phyloP scores from a whole-genome alignment of 2,113 vertebrate genomes.

The Glaucidium brasilianum region DNA sequence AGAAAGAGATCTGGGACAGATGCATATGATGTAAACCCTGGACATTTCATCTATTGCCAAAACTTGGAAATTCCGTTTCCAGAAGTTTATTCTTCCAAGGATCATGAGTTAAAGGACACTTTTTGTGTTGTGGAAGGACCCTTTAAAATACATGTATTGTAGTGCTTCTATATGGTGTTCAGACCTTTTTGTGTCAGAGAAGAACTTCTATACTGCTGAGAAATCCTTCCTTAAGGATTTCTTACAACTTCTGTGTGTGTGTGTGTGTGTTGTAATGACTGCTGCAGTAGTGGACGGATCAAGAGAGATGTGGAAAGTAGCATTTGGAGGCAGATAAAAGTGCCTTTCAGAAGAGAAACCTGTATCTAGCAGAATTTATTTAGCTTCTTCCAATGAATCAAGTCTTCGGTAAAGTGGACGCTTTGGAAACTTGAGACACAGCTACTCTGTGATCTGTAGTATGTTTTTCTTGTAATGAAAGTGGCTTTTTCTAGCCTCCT shows the following conservation, averaged over 20 bases:
- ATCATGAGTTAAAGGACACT: background rate
- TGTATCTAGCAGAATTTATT: background rate
- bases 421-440: background rate
- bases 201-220: background rate
- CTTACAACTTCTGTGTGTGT: background rate
- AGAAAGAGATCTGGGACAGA: background rate
- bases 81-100: background rate
- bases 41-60: background rate
- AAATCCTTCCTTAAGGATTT: background rate
- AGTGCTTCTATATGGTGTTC: background rate
- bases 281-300: background rate
- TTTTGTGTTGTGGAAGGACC: background rate
- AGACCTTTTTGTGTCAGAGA: background rate
- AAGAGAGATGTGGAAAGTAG: background rate
- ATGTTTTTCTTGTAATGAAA: background rate
- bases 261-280: background rate
- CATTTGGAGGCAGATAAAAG: background rate
- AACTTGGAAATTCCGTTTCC: background rate
- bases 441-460: background rate
- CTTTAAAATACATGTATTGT: background rate
- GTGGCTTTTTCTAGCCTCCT: background rate
- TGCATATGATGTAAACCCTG: background rate
- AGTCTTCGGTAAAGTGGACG: background rate
- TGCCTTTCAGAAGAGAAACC: background rate
- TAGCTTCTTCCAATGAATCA: background rate